Conservation (phyloP, 2,797 vertebrate genomes). For the Urosaurus nigricauda region DNA sequence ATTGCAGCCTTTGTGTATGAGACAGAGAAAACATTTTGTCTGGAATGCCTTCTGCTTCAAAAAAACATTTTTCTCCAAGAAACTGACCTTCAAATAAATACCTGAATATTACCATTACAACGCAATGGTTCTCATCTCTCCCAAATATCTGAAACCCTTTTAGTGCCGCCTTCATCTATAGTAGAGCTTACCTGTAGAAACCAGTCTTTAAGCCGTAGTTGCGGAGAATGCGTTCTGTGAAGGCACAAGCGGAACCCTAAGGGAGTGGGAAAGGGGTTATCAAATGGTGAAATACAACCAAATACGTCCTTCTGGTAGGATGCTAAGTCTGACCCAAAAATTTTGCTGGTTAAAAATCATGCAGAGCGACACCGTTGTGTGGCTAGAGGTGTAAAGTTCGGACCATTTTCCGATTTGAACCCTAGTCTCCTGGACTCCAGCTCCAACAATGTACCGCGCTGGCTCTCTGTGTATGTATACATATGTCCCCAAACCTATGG, state of each 20-base stretch:
- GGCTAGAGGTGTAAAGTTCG: too few species aligned
- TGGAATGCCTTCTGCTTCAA: background rate
- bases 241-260: slow-evolving; percentile 94
- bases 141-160: too few species aligned
- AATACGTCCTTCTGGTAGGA: too few species aligned
- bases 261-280: background rate
- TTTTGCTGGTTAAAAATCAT: too few species aligned
- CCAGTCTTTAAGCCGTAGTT: slow-evolving; percentile 92
- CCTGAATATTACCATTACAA: too few species aligned
- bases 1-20: background rate
- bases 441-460: too few species aligned
- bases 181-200: slow-evolving; percentile 89
- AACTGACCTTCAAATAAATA: background rate
- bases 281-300: background rate
- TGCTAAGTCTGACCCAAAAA: background rate
- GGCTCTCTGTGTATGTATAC: too few species aligned
- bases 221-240: slow-evolving; percentile 91
- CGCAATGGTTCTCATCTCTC: too few species aligned
- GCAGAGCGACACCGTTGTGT: background rate
- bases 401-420: too few species aligned
- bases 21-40: background rate
- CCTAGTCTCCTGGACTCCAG: too few species aligned
- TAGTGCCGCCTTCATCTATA: too few species aligned
- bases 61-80: background rate
- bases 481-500: too few species aligned